phyloP scores from a whole-genome alignment of 2,797 vertebrate genomes.

The Leucoraja ocellata region DNA sequence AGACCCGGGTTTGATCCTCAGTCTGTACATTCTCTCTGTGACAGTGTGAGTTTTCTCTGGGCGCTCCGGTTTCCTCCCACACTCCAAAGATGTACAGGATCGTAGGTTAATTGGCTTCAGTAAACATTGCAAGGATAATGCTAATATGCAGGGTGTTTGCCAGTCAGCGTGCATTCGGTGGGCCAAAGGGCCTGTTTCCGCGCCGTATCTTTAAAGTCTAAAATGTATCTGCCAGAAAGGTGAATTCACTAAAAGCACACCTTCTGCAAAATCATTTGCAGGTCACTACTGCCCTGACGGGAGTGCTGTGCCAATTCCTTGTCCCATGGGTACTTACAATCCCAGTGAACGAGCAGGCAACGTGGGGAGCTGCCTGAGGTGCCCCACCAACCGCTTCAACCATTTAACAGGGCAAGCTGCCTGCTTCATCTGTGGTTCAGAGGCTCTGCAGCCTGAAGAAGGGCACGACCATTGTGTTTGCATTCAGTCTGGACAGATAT shows the following conservation, averaged over 20 bases:
- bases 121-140: too few species aligned
- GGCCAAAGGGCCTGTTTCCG: too few species aligned
- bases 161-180: too few species aligned
- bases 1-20: too few species aligned
- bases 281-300: slow-evolving; percentile 66
- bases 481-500: slow-evolving; percentile 57
- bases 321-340: slow-evolving; percentile 71
- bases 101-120: too few species aligned
- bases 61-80: too few species aligned
- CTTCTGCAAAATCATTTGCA: slow-evolving; percentile 42
- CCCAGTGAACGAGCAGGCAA: slow-evolving; percentile 45
- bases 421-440: slow-evolving; percentile 66
- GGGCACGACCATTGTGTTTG: slow-evolving; percentile 70
- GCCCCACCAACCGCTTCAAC: slow-evolving; percentile 71
- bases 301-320: slow-evolving; percentile 50
- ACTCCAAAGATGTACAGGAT: too few species aligned
- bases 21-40: too few species aligned
- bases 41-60: too few species aligned
- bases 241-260: neutral
- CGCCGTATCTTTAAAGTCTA: too few species aligned
- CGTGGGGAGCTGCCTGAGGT: slow-evolving; percentile 57
- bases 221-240: too few species aligned
- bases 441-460: slow-evolving; percentile 64
- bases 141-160: too few species aligned
- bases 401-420: slow-evolving; percentile 57